phyloP scores from a whole-genome alignment of 2,888 invertebrate species.

The Diaperis boleti region DNA sequence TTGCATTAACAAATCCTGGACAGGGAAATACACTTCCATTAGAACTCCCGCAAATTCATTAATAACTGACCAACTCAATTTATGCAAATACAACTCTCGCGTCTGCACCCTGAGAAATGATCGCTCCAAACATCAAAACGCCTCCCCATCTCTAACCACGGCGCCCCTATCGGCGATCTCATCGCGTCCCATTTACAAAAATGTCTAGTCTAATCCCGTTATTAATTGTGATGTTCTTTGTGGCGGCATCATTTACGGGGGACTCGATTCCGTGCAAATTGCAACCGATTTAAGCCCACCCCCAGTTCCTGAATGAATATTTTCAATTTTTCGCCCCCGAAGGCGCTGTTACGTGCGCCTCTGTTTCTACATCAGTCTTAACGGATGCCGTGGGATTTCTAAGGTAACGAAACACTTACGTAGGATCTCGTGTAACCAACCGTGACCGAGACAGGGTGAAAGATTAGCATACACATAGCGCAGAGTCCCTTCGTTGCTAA shows the following conservation, averaged over 20 bases:
- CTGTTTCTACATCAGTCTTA: constrained; percentile 34
- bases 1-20: no score
- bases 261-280: constrained; percentile 21
- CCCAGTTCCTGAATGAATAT: constrained; percentile 23
- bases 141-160: neutral
- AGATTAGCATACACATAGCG: constrained; percentile 61
- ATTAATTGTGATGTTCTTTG: constrained; percentile 38
- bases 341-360: constrained; percentile 14
- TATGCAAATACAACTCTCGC: constrained; percentile 13
- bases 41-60: constrained; percentile 12
- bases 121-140: constrained; percentile 1
- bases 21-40: neutral
- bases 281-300: constrained; percentile 18
- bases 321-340: constrained; percentile 35
- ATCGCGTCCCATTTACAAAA: constrained; percentile 30
- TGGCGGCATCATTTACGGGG: constrained; percentile 15
- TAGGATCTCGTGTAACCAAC: constrained; percentile 51
- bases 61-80: constrained; percentile 31
- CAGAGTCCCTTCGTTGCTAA: constrained; percentile 52
- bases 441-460: constrained; percentile 51
- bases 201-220: constrained; percentile 28
- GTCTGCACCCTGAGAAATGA: constrained; percentile 19
- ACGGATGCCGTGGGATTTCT: constrained; percentile 42
- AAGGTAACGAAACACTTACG: constrained; percentile 48
- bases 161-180: constrained; percentile 17